Base-by-base conservation (phyloP, 1,140 invertebrate genomes). In the Ridgeia piscesae region DNA sequence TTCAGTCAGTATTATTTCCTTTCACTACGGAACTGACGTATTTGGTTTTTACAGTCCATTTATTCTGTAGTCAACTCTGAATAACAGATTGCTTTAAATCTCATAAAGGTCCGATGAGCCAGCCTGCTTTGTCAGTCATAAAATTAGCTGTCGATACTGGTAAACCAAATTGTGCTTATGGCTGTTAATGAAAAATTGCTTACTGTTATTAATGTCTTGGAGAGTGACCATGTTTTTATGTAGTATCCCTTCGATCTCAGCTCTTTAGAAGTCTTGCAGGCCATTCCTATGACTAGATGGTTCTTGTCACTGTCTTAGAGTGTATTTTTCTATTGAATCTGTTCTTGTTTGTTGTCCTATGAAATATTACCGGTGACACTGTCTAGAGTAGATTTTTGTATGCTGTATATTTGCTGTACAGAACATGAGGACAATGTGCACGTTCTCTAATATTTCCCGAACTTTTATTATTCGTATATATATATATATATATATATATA, bases 381-480 rank as follows among this genome's bases (percentile, higher is more conserved):
- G 58, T 77, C 27, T 77, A 77, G 58, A 77, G 14, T 17, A 77
- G 17, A 77, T 77, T 77, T 77, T 77, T 77, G 58, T 4, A 77
- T 77, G 58, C 58, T 77, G 58, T 77, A 77, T 77, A 77, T 77
- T 31, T 77, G 58, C 58, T 77, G 58, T 77, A 77, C 58, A 77
- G 58, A 77, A 77, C 17, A 77, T 31, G 58, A 31, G 58, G 27
- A 77, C 17, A 21, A 21, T 77, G 58, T 77, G 58, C 27, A 77
- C 58, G 58, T 77, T 77, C 58, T 77, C 48, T 50, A 11, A 50
- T 50, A 50, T 50, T 50, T 50, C 48, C 21, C 58, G 4, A 77
- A 77, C 58, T 77, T 77, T 77, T 77, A 77, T 77, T 77, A 77
- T 77, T 77, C 58, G 2, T 31, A 77, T 42, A 42, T 42, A 42